These are phyloP conservation scores for Neolamprologus brichardi DNA, from an alignment of 2,113 vertebrate species.

Conservation along the genomic window DNA sequence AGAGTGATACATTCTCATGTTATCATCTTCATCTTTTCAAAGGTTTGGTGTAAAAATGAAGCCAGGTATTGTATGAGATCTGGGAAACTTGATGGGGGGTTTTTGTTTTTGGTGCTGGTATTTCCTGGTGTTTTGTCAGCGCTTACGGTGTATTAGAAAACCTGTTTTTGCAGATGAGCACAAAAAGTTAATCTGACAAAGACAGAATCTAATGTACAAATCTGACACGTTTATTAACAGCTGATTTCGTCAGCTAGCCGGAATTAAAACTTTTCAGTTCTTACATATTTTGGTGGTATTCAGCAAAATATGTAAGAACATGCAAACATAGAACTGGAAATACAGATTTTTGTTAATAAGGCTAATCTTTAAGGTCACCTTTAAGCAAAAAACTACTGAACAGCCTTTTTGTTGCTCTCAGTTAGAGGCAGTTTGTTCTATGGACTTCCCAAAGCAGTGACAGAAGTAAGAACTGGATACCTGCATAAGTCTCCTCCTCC, in stretches of 20 bases:
- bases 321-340: not conserved
- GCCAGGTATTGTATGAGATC: not conserved
- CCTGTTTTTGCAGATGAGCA: not conserved
- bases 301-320: not conserved
- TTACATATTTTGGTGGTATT: not conserved
- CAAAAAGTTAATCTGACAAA: not conserved
- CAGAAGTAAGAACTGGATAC: conserved; percentile 51
- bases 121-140: not conserved
- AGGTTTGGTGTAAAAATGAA: conserved; percentile 42
- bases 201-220: not conserved
- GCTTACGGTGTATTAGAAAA: not conserved
- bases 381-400: not conserved
- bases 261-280: not conserved
- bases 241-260: not conserved
- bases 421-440: conserved; percentile 28
- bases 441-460: not conserved
- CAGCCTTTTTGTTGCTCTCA: not conserved
- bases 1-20: not conserved
- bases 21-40: not conserved
- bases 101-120: not conserved
- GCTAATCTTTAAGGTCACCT: rapidly evolving
- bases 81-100: not conserved
- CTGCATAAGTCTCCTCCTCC: conserved; percentile 66
- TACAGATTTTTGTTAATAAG: not conserved
- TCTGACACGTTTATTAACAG: not conserved